phyloP scores from a whole-genome alignment of 2,113 vertebrate species.

The Monarcha castaneiventris region DNA sequence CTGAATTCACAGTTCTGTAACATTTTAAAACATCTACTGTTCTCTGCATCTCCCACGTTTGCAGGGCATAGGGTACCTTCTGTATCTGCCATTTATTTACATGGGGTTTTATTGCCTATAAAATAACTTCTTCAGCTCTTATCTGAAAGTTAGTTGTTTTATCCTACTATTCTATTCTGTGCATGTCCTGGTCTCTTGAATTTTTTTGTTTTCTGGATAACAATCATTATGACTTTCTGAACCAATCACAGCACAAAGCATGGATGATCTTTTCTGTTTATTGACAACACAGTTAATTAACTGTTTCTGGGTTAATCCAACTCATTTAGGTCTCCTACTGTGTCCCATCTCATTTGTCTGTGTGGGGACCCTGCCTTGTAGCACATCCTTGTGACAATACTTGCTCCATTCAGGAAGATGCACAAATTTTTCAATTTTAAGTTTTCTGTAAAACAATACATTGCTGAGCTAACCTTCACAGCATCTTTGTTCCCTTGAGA shows the following conservation, averaged over 20 bases:
- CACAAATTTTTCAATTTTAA: not conserved
- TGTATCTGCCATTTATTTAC: not conserved
- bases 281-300: not conserved
- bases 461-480: not conserved
- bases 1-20: not conserved
- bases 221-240: not conserved
- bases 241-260: not conserved
- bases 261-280: not conserved
- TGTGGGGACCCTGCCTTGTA: not conserved
- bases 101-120: fast-evolving
- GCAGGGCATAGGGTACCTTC: not conserved
- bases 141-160: not conserved
- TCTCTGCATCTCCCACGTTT: not conserved
- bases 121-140: not conserved
- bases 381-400: not conserved
- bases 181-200: not conserved
- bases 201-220: not conserved
- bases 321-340: not conserved
- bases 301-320: not conserved
- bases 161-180: not conserved
- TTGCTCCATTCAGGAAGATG: not conserved
- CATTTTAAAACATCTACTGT: not conserved
- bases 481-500: not conserved
- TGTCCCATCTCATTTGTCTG: not conserved
- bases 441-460: not conserved